Evolutionary conservation across 1,140 invertebrate species (phyloP), one percentile per base, ranked within the genome.

Genomic region (Hycleus cichorii): DNA sequence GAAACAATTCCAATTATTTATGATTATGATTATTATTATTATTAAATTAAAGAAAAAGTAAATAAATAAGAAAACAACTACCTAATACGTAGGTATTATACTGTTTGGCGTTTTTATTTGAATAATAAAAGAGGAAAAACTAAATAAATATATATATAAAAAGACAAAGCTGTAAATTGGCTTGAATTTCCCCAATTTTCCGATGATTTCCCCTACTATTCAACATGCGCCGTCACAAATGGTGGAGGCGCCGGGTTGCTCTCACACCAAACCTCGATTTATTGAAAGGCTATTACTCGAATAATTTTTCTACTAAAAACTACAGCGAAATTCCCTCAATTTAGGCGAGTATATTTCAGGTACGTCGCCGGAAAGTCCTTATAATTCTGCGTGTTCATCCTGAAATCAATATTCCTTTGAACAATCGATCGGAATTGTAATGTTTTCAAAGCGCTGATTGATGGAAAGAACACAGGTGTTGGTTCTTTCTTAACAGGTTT

Each of bases 91-190:
- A 70, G 65, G 64, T 68, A 72, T 72, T 32, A 72, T 71, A 72
- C 64, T 70, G 70, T 73, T 73, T 72, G 71, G 68, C 71, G 70
- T 73, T 73, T 73, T 73, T 73, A 73, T 73, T 73, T 73, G 57
- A 73, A 68, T 73, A 70, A 73, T 72, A 73, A 65, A 70, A 53
- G 45, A 56, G 11, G 9, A 42, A 42, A 39, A 42, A 42, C 40
- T 32, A 7, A 32, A 32, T 32, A 32, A 32, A 32, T 32, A 32
- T 32, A 32, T 32, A 32, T 32, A 32, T 32, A 32, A 32, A 32
- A 32, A 32, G 0, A 2, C 2, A 18, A 18, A 18, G 18, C 18
- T 18, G 18, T 18, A 18, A 18, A 18, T 18, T 18, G 18, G 1
- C 18, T 18, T 18, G 18, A 18, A 18, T 2, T 18, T 18, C 18